These are phyloP conservation scores for Pelodiscus sinensis DNA, from an alignment of 2,113 vertebrate species.

Conservation along the genomic window DNA sequence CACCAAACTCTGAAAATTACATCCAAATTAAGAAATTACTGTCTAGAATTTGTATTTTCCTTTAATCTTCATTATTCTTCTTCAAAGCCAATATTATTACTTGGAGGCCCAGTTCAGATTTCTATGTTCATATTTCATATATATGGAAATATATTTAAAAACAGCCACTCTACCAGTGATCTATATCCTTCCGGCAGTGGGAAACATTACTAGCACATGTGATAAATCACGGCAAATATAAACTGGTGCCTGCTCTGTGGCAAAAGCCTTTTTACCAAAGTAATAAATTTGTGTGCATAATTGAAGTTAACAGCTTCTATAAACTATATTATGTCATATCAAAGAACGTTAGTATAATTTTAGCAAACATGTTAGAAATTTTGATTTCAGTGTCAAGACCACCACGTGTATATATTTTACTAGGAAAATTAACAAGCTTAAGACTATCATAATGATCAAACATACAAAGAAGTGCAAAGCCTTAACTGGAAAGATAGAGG, in stretches of 20 bases:
- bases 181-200: slow-evolving; percentile 20
- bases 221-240: slow-evolving; percentile 71
- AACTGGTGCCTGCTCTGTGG: slow-evolving; percentile 73
- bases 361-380: slow-evolving; percentile 41
- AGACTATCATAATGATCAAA: slow-evolving; percentile 48
- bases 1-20: slow-evolving; percentile 11
- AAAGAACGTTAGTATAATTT: slow-evolving; percentile 35
- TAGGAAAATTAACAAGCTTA: slow-evolving; percentile 40
- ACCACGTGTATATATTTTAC: slow-evolving; percentile 56
- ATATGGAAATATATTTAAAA: neutral
- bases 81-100: neutral
- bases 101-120: neutral
- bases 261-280: slow-evolving; percentile 72
- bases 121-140: neutral
- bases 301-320: slow-evolving; percentile 50
- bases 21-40: slow-evolving; percentile 1
- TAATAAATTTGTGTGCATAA: slow-evolving; percentile 42
- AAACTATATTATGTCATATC: slow-evolving; percentile 45
- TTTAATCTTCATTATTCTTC: neutral
- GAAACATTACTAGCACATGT: slow-evolving; percentile 80
- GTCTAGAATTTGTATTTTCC: neutral
- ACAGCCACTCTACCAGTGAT: slow-evolving; percentile 5
- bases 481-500: slow-evolving; percentile 29
- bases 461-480: neutral
- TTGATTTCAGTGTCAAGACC: slow-evolving; percentile 50